Base-by-base conservation (phyloP, 2,888 invertebrate species). In the Thymelicus acteon region DNA sequence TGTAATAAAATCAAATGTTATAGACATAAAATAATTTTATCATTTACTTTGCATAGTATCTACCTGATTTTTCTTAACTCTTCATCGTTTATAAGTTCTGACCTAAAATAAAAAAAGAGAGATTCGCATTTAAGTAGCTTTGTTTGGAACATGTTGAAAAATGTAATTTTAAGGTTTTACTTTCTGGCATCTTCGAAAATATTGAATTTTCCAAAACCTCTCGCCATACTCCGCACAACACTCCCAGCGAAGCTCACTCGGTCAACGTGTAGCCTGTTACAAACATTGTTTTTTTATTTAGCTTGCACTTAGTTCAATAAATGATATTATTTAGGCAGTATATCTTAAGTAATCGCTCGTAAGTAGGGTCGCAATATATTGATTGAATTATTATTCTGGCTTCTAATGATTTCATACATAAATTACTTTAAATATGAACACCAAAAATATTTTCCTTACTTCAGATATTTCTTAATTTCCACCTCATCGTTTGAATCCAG, bases 201-300 rank as follows among this genome's bases (percentile, higher is more conserved):
- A 65, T 89, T 82, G 19, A 72, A 47, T 71, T 80, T 85, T 39
- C 71, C 80, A 10, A 63, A 5, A 24, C 78, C 80, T 76, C 78
- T 80, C 7, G 87, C 89, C 10, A 93, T 88, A 5, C 69, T 74
- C 72, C 75, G 87, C 15, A 93, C 76, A 7, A 85, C 60, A 15
- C 72, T 79, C 2, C 92, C 93, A 5, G 89, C 89, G 74, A 91
- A 92, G 75, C 92, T 92, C 13, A 87, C 84, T 2, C 79, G 78
- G 68, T 90, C 92, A 0, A 79, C 78, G 67, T 89, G 79, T 0
- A 75, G 62, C 71, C 92, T 92, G 73, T 68, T 78, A 79, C 68
- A 64, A 10, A 61, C 6, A 24, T 58, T 31, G 10, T 31, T 37
- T 58, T n/a, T 54, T 15, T 15, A 19, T 8, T 12, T 52, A 52